A percentile compares a stretch with the other conserved stretches of the same genome.
Conservation (phyloP, 2,113 vertebrate genomes). For the Tricholaema leucomelas region DNA sequence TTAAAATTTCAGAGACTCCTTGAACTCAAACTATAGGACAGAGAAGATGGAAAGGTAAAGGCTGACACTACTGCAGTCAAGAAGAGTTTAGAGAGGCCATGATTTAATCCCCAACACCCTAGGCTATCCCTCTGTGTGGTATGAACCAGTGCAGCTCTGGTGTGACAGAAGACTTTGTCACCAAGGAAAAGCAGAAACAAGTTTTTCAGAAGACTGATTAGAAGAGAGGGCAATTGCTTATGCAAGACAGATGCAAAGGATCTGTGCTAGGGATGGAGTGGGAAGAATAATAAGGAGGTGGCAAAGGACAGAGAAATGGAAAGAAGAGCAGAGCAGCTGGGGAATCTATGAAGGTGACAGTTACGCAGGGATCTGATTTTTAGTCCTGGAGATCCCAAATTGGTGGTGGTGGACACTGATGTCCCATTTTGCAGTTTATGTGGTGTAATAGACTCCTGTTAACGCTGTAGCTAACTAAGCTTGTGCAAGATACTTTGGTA, state of each 20-base stretch:
- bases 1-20: neutral
- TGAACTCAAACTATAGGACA: neutral
- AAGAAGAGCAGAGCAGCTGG: neutral
- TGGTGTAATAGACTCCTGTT: neutral
- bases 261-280: neutral
- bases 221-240: neutral
- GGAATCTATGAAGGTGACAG: neutral
- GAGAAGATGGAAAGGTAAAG: neutral
- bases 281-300: neutral
- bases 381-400: neutral
- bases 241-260: neutral
- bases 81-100: neutral
- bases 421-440: neutral
- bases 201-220: neutral
- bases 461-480: neutral
- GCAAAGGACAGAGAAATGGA: neutral
- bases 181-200: neutral
- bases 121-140: neutral
- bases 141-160: neutral
- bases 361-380: neutral
- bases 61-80: accelerated
- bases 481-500: neutral
- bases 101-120: neutral
- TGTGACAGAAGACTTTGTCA: neutral
- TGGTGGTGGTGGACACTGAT: neutral